Evolutionary conservation across 2,888 invertebrate genomes (phyloP).

Genomic region (Pharmacophagus antenor): DNA sequence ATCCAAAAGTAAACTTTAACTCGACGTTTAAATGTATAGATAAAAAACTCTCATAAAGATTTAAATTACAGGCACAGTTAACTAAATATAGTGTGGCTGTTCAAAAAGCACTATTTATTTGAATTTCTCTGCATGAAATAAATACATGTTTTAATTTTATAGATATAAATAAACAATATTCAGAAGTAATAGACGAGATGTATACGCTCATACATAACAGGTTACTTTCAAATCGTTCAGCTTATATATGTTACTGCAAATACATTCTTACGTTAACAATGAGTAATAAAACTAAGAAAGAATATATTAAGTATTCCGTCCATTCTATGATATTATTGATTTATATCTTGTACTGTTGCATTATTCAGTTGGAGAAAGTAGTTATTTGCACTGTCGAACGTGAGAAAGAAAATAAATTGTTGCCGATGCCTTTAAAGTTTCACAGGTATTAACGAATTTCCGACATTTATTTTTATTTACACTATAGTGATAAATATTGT

Average conservation of each 20-base stretch:
- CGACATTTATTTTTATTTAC: too few relatives aligned
- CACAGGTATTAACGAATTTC: not conserved
- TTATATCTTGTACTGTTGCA: slow-evolving; percentile 7
- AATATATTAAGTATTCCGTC: not conserved
- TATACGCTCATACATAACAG: too few relatives aligned
- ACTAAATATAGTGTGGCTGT: not conserved
- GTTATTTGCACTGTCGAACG: not conserved
- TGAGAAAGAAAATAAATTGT: not conserved
- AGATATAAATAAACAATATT: not conserved
- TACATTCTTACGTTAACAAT: not conserved
- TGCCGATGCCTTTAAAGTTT: not conserved
- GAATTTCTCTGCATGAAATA: not conserved
- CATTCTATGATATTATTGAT: slow-evolving; percentile 8
- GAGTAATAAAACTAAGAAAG: not conserved
- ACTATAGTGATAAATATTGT: not conserved
- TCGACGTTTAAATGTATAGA: too few relatives aligned
- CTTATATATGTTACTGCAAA: not conserved
- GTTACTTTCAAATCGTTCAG: not conserved
- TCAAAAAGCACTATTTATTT: not conserved
- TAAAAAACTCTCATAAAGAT: too few relatives aligned
- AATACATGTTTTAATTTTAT: not conserved
- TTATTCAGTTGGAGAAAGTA: slow-evolving; percentile 14
- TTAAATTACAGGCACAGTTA: too few relatives aligned
- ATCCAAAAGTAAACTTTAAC: too few relatives aligned
- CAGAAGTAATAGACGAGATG: too few relatives aligned